Conservation (phyloP, 2,888 invertebrate genomes). For the Nomada goodeniana region DNA sequence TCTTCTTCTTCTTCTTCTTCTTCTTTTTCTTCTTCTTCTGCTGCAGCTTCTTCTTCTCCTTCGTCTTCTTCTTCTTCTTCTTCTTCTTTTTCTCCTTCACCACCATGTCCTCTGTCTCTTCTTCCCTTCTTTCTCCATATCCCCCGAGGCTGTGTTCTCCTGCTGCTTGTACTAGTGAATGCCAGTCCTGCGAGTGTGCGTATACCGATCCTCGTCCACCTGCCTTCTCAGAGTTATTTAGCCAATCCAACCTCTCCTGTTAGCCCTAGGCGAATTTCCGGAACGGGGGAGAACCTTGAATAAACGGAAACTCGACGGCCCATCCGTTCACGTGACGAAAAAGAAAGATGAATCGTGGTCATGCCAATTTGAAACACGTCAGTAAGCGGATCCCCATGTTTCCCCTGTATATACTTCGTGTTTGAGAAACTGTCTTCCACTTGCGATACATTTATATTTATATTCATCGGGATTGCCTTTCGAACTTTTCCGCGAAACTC, state of each 20-base stretch:
- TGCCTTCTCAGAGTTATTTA: conserved; percentile 70
- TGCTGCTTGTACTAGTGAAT: conserved; percentile 28
- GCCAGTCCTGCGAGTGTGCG: conserved; percentile 50
- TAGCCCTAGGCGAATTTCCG: conserved; percentile 68
- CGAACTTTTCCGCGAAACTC: conserved; percentile 1
- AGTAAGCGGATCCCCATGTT: not conserved
- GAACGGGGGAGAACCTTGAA: conserved; percentile 47
- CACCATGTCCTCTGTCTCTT: conserved; percentile 29
- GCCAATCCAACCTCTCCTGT: conserved; percentile 50
- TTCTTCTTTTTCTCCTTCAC: conserved; percentile 22
- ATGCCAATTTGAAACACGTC: not conserved
- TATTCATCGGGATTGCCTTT: not conserved
- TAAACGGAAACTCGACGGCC: conserved; percentile 50
- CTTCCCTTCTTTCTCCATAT: conserved; percentile 22
- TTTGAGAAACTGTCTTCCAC: too few species aligned
- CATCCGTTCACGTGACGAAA: conserved; percentile 6
- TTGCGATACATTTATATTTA: not conserved
- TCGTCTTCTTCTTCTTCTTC: conserved; percentile 44
- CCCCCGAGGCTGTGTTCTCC: conserved; percentile 30
- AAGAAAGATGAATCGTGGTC: not conserved
- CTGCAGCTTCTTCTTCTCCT: conserved; percentile 31
- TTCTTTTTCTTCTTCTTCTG: conserved; percentile 49
- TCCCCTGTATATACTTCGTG: too few species aligned
- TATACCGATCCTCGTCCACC: conserved; percentile 70
- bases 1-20: conserved; percentile 36